These are phyloP conservation scores for Pelecanoides urinatrix DNA, from an alignment of 2,113 vertebrate genomes.

Conservation along the genomic window DNA sequence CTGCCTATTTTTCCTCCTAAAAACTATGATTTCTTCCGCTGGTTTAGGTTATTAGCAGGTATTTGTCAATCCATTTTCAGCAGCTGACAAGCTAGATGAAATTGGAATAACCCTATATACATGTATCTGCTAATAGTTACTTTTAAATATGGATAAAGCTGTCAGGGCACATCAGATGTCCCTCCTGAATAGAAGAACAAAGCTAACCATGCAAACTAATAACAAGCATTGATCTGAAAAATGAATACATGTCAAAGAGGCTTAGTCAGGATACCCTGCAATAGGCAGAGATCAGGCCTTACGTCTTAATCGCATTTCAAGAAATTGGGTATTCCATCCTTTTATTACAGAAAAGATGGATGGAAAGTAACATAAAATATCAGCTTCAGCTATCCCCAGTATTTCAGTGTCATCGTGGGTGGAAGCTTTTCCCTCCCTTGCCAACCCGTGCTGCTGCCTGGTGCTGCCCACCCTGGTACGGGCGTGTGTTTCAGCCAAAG, in stretches of 20 bases:
- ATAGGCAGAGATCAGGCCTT: background rate
- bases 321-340: background rate
- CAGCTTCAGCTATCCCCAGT: background rate
- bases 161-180: background rate
- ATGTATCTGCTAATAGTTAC: background rate
- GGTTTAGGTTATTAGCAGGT: background rate
- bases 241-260: background rate
- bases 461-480: fast-evolving
- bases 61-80: background rate
- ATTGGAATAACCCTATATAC: background rate
- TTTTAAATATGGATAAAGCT: background rate
- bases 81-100: background rate
- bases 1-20: background rate
- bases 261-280: background rate
- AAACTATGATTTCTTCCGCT: background rate
- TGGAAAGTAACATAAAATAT: background rate
- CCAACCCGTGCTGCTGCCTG: background rate
- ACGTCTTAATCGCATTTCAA: background rate
- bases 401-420: background rate
- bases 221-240: conserved; percentile 39
- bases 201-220: background rate
- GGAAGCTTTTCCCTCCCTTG: background rate
- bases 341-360: background rate
- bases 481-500: fast-evolving
- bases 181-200: background rate